Percentiles rank a stretch among this genome's conserved stretches.
Conservation (phyloP, 2,888 invertebrate genomes). For the Heliconius aoede region DNA sequence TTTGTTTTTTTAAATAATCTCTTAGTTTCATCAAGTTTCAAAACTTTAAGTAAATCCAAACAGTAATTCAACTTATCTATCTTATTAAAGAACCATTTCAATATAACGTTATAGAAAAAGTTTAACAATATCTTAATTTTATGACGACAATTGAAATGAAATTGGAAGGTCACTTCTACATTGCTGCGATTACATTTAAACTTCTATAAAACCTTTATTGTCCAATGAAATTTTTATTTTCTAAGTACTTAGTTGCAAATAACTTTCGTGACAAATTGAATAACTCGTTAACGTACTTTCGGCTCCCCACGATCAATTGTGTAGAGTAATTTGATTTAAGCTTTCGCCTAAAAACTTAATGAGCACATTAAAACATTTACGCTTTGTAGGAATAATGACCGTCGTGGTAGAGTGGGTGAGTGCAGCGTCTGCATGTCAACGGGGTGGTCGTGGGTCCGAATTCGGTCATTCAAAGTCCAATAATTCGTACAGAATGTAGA, state of each 20-base stretch:
- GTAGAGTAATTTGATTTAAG: constrained; percentile 23
- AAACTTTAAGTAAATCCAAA: not conserved
- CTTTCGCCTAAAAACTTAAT: constrained; percentile 8
- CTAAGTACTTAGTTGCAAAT: constrained; percentile 32
- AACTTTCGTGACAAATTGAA: constrained; percentile 37
- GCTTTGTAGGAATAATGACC: not conserved
- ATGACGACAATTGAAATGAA: constrained; percentile 4
- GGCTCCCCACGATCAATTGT: constrained; percentile 27
- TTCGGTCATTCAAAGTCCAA: not conserved
- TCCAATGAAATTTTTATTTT: constrained; percentile 35
- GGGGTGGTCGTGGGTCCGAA: not conserved
- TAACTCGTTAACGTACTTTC: constrained; percentile 32
- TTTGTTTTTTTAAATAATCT: not conserved
- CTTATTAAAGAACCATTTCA: constrained; percentile 3
- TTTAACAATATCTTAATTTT: constrained; percentile 7
- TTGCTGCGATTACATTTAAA: constrained; percentile 15
- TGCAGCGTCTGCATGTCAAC: not conserved
- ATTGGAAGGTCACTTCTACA: constrained; percentile 2
- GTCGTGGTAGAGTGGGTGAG: not conserved
- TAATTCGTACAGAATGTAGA: too few species aligned
- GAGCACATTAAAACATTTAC: not conserved
- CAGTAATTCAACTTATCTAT: not conserved
- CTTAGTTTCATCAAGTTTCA: not conserved
- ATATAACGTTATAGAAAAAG: constrained; percentile 1
- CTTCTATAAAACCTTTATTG: constrained; percentile 29